Conservation (phyloP, 2,113 vertebrate species). For the Thermophis baileyi region DNA sequence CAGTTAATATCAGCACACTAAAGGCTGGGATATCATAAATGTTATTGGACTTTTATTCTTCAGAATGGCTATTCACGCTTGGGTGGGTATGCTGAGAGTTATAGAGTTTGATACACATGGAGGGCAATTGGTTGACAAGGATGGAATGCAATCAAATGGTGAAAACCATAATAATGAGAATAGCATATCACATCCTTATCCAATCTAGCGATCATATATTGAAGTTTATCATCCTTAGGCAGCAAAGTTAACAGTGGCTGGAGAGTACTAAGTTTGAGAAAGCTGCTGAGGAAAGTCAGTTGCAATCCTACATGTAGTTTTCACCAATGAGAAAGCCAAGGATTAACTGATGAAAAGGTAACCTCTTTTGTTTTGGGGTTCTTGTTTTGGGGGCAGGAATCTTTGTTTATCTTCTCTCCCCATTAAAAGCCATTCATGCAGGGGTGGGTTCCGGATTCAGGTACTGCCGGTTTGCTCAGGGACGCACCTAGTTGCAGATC, state of each 20-base stretch:
- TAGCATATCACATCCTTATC: not conserved
- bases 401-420: not conserved
- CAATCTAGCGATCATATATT: not conserved
- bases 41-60: not conserved
- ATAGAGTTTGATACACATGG: not conserved
- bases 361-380: not conserved
- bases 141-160: not conserved
- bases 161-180: not conserved
- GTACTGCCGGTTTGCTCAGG: too few relatives aligned
- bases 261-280: not conserved
- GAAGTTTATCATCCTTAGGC: not conserved
- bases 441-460: too few relatives aligned
- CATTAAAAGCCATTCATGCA: not conserved
- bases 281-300: not conserved
- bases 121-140: not conserved
- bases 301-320: not conserved
- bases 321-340: not conserved
- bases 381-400: not conserved
- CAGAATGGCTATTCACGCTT: not conserved
- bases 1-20: not conserved
- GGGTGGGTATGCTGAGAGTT: not conserved
- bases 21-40: not conserved
- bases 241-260: not conserved
- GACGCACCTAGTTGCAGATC: not conserved
- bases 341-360: not conserved